A percentile compares a stretch with the other conserved stretches of the same genome.
phyloP scores from a whole-genome alignment of 2,888 invertebrate species.

The Ceraclea dissimilis region DNA sequence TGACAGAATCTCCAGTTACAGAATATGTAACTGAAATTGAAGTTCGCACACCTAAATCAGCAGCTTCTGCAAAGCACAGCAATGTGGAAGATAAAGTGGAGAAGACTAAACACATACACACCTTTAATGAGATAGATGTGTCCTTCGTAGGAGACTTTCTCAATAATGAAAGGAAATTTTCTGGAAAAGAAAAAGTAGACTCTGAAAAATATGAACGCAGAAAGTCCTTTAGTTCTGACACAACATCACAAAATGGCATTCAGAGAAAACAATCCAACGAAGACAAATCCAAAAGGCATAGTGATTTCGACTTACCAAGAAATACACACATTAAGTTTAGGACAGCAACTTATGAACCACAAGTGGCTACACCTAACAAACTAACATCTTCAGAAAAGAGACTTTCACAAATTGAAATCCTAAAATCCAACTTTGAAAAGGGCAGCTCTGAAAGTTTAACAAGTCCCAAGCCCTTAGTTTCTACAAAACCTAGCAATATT shows the following conservation, averaged over 20 bases:
- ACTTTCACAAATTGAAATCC: conserved; percentile 44
- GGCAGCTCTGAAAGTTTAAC: conserved; percentile 31
- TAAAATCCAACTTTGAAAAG: conserved; percentile 42
- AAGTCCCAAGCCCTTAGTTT: conserved; percentile 36
- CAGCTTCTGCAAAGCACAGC: conserved; percentile 29
- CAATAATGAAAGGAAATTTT: conserved; percentile 41
- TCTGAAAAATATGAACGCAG: conserved; percentile 20
- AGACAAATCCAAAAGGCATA: conserved; percentile 34
- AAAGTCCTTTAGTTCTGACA: conserved; percentile 21
- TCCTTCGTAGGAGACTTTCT: conserved; percentile 46
- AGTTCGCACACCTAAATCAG: conserved; percentile 51
- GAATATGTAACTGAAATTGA: conserved; percentile 70
- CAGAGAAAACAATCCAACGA: conserved; percentile 8
- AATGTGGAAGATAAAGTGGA: conserved; percentile 30
- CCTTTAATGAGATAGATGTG: conserved; percentile 31
- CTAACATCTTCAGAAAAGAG: conserved; percentile 51
- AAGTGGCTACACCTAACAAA: conserved; percentile 47
- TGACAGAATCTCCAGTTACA: conserved; percentile 32
- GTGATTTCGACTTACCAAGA: conserved; percentile 46
- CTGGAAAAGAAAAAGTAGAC: conserved; percentile 40
- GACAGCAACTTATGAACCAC: conserved; percentile 55
- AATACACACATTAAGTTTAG: conserved; percentile 55
- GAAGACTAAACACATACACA: conserved; percentile 24
- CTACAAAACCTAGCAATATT: conserved; percentile 44
- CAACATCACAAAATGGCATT: conserved; percentile 39